Conservation (phyloP, 2,888 invertebrate genomes). For the Mimumesa dahlbomi region DNA sequence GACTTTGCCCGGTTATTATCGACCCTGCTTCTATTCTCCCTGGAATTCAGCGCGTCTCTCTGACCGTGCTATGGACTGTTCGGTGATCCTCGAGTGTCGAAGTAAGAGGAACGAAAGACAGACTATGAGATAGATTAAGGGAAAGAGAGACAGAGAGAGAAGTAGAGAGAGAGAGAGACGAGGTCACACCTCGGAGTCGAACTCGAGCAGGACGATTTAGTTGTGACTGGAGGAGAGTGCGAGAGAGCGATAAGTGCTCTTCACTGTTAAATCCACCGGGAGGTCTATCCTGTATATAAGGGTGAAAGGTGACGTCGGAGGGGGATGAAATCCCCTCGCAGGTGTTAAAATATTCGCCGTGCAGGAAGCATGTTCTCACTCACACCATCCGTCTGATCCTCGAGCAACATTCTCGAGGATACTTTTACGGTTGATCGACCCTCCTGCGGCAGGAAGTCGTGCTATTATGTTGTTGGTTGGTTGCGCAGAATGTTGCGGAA, state of each 20-base stretch:
- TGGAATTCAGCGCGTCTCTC: slow-evolving; percentile 29
- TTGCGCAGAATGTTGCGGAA: background rate
- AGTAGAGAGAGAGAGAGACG: background rate
- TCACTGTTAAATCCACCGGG: slow-evolving; percentile 62
- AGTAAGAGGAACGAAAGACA: background rate
- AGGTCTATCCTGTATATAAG: slow-evolving; percentile 25
- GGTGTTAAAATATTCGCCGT: slow-evolving; percentile 55
- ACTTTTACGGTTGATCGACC: slow-evolving; percentile 46
- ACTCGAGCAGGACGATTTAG: slow-evolving; percentile 56
- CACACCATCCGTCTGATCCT: slow-evolving; percentile 8
- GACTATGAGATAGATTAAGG: background rate
- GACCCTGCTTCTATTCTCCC: slow-evolving; percentile 38
- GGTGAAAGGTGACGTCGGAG: background rate
- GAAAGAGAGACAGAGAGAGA: slow-evolving; percentile 1
- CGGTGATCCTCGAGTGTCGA: slow-evolving; percentile 23
- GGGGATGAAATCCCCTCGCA: slow-evolving; percentile 40
- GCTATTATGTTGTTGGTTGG: slow-evolving; percentile 26
- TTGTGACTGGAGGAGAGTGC: slow-evolving; percentile 49
- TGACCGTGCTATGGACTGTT: slow-evolving; percentile 32
- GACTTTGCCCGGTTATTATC: slow-evolving; percentile 65
- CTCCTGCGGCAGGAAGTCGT: slow-evolving; percentile 18
- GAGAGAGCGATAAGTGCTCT: slow-evolving; percentile 65
- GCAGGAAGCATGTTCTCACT: slow-evolving; percentile 28
- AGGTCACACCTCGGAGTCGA: slow-evolving; percentile 53
- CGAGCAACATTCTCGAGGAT: slow-evolving; percentile 40